phyloP scores from a whole-genome alignment of 2,888 invertebrate species.

The Orthonychiurus folsomi region DNA sequence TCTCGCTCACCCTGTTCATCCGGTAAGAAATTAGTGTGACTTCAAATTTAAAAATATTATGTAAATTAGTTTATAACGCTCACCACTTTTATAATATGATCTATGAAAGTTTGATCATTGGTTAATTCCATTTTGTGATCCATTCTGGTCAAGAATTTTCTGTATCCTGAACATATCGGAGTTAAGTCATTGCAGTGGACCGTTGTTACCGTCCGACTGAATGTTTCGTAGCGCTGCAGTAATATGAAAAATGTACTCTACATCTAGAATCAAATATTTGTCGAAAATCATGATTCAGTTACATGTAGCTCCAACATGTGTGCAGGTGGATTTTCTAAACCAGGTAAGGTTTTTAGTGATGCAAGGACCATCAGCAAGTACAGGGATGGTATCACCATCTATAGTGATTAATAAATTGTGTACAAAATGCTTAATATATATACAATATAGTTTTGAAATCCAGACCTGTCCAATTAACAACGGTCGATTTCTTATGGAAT shows the following conservation, averaged over 20 bases:
- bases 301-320: background rate
- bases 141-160: constrained; percentile 18
- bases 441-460: too few species aligned
- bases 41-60: background rate
- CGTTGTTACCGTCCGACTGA: constrained; percentile 33
- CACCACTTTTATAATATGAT: constrained; percentile 6
- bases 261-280: background rate
- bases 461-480: constrained; percentile 44
- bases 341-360: background rate
- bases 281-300: background rate
- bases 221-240: constrained; percentile 32
- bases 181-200: constrained; percentile 27
- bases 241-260: background rate
- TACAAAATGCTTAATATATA: background rate
- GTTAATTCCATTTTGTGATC: constrained; percentile 3
- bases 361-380: background rate
- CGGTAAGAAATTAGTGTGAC: too few species aligned
- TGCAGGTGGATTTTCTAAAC: background rate
- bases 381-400: constrained; percentile 6
- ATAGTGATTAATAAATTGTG: background rate
- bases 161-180: constrained; percentile 28
- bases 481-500: constrained; percentile 59
- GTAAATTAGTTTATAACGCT: background rate
- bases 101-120: background rate
- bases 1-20: constrained; percentile 17